A percentile compares a stretch with the other conserved stretches of the same genome.
Evolutionary conservation across 2,888 invertebrate species (phyloP).

Genomic region (Cryptus armator): DNA sequence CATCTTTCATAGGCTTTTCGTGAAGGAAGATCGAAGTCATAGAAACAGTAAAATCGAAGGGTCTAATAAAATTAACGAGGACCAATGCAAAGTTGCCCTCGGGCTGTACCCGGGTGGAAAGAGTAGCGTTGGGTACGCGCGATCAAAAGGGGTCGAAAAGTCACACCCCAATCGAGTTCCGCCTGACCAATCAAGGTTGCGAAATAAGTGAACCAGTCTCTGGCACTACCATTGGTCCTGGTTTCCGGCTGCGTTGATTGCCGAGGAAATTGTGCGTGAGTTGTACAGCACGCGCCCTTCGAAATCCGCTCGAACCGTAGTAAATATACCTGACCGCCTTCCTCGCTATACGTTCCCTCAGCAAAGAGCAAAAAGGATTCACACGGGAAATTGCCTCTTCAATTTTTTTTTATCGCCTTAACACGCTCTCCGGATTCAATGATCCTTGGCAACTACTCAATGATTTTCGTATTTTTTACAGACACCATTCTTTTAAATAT

Average conservation of each 20-base stretch:
- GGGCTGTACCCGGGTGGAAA: constrained; percentile 68
- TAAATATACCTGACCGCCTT: constrained; percentile 10
- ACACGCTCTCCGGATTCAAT: constrained; percentile 33
- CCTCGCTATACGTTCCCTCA: background rate
- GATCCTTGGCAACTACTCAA: constrained; percentile 10
- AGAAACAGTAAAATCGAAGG: constrained; percentile 75
- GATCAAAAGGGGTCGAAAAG: constrained; percentile 76
- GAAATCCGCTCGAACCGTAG: constrained; percentile 25
- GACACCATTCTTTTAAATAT: background rate
- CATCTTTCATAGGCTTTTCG: constrained; percentile 70
- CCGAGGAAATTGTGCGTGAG: constrained; percentile 83
- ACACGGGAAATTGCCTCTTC: constrained; percentile 63
- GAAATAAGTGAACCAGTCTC: constrained; percentile 79
- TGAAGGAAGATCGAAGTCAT: constrained; percentile 13
- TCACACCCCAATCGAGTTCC: constrained; percentile 78
- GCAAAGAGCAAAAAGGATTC: constrained; percentile 46
- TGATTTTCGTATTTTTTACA: background rate
- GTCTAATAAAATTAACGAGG: constrained; percentile 82
- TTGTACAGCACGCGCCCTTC: constrained; percentile 49
- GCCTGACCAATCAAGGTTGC: constrained; percentile 81
- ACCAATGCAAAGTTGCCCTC: constrained; percentile 76
- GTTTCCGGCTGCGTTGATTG: constrained; percentile 84
- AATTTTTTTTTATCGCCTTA: constrained; percentile 36
- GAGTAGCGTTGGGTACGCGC: constrained; percentile 14
- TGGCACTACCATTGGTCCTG: constrained; percentile 79